phyloP scores from a whole-genome alignment of 2,888 invertebrate genomes.

The Amiota mariae region DNA sequence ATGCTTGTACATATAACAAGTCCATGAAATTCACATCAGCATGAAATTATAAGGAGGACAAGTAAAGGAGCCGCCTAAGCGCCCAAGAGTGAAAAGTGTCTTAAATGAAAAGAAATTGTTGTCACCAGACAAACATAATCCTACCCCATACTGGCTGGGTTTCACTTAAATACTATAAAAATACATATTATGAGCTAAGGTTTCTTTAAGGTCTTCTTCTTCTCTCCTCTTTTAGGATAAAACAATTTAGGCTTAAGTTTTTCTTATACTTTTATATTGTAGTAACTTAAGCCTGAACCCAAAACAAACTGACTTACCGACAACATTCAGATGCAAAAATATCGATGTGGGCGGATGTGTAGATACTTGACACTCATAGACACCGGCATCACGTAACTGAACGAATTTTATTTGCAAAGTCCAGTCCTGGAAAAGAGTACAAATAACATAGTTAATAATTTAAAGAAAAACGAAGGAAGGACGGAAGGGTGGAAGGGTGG shows the following conservation, averaged over 20 bases:
- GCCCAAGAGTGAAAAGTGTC: not conserved
- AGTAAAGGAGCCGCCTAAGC: slow-evolving; percentile 7
- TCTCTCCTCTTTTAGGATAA: too few relatives aligned
- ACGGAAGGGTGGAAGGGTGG: too few relatives aligned
- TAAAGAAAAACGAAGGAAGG: too few relatives aligned
- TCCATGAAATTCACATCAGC: slow-evolving; percentile 39
- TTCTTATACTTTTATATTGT: not conserved
- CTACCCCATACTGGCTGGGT: too few relatives aligned
- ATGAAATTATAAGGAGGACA: slow-evolving; percentile 50
- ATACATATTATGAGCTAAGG: too few relatives aligned
- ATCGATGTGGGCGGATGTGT: slow-evolving; percentile 93
- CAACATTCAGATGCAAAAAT: slow-evolving; percentile 88
- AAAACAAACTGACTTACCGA: slow-evolving; percentile 80
- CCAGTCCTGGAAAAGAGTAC: slow-evolving; percentile 81
- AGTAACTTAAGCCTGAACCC: not conserved
- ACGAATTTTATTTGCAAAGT: slow-evolving; percentile 92
- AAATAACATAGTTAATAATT: too few relatives aligned
- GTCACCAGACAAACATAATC: too few relatives aligned
- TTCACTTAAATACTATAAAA: too few relatives aligned
- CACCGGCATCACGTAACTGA: slow-evolving; percentile 87
- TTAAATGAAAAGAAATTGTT: not conserved
- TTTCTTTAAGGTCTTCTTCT: too few relatives aligned
- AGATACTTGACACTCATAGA: slow-evolving; percentile 93
- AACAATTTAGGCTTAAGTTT: too few relatives aligned
- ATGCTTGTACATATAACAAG: not conserved